Evolutionary conservation across 2,888 invertebrate species (phyloP).

Genomic region (Margaritifera margaritifera): DNA sequence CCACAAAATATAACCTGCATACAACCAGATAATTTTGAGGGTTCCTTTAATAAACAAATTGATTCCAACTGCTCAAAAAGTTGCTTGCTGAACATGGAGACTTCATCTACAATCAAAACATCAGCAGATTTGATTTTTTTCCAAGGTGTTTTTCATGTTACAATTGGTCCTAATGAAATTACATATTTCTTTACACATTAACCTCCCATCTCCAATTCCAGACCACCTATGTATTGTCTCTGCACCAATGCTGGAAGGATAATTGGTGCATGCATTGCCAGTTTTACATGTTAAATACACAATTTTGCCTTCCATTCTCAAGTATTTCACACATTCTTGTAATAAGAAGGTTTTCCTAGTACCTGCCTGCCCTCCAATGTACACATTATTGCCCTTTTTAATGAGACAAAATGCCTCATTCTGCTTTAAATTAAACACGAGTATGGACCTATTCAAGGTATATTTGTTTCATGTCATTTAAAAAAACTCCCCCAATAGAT

Average conservation of each 20-base stretch:
- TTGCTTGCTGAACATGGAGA: slow-evolving; percentile 20
- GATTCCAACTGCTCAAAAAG: slow-evolving; percentile 9
- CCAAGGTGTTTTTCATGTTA: no score
- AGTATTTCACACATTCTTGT: slow-evolving; percentile 5
- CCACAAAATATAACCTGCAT: slow-evolving; percentile 28
- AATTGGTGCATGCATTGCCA: slow-evolving; percentile 25
- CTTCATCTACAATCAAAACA: no score
- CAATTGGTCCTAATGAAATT: slow-evolving; percentile 12
- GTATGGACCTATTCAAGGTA: no score
- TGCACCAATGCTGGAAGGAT: slow-evolving; percentile 6
- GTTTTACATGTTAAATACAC: slow-evolving; percentile 30
- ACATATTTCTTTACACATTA: slow-evolving; percentile 14
- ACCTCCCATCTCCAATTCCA: slow-evolving; percentile 27
- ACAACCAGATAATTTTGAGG: slow-evolving; percentile 9
- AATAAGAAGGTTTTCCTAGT: slow-evolving; percentile 23
- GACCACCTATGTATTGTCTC: slow-evolving; percentile 22
- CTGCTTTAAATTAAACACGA: slow-evolving; percentile 11
- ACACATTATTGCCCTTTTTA: slow-evolving; percentile 8
- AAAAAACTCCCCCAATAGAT: no score
- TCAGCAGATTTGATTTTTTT: no score
- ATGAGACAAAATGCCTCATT: slow-evolving; percentile 7
- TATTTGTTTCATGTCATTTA: no score
- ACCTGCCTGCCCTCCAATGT: slow-evolving; percentile 18
- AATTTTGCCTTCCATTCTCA: slow-evolving; percentile 12
- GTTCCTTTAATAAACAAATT: slow-evolving; percentile 11